A percentile compares a stretch with the other conserved stretches of the same genome.
phyloP scores from a whole-genome alignment of 2,113 vertebrate genomes.

The Rhizomys pruinosus region DNA sequence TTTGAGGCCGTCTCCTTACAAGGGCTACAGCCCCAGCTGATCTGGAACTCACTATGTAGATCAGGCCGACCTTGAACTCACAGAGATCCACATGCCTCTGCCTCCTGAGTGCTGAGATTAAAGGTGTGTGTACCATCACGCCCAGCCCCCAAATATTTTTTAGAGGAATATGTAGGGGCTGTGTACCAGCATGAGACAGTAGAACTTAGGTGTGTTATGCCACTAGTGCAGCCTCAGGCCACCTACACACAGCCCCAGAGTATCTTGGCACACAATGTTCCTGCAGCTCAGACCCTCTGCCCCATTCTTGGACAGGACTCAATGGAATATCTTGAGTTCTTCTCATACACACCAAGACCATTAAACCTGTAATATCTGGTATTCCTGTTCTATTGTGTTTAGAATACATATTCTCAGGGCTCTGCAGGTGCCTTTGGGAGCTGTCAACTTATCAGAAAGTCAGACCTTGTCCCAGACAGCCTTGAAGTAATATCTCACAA shows the following conservation, averaged over 20 bases:
- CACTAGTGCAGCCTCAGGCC: neutral
- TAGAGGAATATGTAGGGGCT: neutral
- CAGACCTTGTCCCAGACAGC: neutral
- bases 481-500: neutral
- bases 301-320: neutral
- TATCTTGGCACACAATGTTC: neutral
- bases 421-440: neutral
- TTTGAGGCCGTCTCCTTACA: too few species aligned
- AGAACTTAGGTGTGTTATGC: neutral
- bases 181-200: neutral
- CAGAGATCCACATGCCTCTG: too few species aligned
- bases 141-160: too few species aligned
- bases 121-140: too few species aligned
- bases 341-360: neutral
- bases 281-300: neutral
- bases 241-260: neutral
- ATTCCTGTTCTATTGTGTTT: neutral
- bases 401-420: neutral
- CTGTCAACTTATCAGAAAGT: neutral
- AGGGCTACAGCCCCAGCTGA: too few species aligned
- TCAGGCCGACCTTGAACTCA: too few species aligned
- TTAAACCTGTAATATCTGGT: neutral
- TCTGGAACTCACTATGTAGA: too few species aligned
- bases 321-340: neutral
- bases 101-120: too few species aligned